Evolutionary conservation across 2,888 invertebrate species (phyloP).

Genomic region (Colostygia pectinataria): DNA sequence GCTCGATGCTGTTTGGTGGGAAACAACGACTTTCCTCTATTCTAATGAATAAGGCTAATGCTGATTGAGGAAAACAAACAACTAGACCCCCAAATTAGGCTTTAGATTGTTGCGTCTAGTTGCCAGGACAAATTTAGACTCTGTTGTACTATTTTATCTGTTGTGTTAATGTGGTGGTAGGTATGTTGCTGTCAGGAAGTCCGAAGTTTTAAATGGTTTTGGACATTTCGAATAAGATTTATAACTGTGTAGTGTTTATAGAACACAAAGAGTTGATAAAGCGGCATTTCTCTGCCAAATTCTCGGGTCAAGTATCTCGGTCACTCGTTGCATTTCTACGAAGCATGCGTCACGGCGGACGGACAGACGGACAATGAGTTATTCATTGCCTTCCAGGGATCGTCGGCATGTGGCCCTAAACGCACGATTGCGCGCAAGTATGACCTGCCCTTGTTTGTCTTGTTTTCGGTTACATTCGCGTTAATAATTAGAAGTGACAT

Average conservation of each 20-base stretch:
- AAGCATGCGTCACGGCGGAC: constrained; percentile 78
- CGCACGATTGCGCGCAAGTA: constrained; percentile 70
- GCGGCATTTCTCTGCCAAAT: constrained; percentile 51
- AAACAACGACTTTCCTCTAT: constrained; percentile 47
- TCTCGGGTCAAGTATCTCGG: constrained; percentile 73
- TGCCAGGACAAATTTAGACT: too few species aligned
- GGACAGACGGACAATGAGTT: constrained; percentile 80
- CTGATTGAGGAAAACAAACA: background rate
- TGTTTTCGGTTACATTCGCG: constrained; percentile 48
- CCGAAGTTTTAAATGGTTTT: background rate
- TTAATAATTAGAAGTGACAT: constrained; percentile 28
- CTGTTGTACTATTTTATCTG: too few species aligned
- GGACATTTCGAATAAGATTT: background rate
- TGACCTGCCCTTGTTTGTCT: constrained; percentile 63
- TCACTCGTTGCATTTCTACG: constrained; percentile 70
- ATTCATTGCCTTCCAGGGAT: constrained; percentile 80
- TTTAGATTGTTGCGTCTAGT: too few species aligned
- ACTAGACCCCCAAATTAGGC: too few species aligned
- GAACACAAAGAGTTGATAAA: background rate
- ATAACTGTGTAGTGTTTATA: background rate
- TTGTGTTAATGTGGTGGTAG: too few species aligned
- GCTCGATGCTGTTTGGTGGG: constrained; percentile 58
- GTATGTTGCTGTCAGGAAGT: background rate
- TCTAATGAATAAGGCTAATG: too few species aligned
- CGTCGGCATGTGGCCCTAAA: constrained; percentile 73